phyloP scores from a whole-genome alignment of 2,797 vertebrate genomes.

The Rhinatrema bivittatum region DNA sequence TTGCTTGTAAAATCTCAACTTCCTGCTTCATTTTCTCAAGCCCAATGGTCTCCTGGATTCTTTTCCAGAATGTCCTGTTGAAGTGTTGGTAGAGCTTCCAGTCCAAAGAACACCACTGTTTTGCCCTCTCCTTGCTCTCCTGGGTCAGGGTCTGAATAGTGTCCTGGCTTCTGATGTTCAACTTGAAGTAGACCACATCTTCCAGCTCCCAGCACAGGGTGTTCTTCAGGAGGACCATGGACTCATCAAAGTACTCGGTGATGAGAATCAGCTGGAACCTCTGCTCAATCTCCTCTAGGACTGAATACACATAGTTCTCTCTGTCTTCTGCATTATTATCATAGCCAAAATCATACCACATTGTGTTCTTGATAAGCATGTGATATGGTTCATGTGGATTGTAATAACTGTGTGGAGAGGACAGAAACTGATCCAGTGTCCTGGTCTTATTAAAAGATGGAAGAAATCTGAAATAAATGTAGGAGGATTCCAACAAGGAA shows the following conservation, averaged over 20 bases:
- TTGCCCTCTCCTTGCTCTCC: background rate
- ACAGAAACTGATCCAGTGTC: constrained; percentile 19
- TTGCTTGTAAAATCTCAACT: too few relatives aligned
- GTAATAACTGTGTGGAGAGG: constrained; percentile 15
- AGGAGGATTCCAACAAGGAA: constrained; percentile 28
- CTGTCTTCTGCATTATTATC: constrained; percentile 8
- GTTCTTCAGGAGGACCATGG: constrained; percentile 4
- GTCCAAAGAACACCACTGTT: constrained; percentile 25
- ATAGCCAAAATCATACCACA: constrained; percentile 38
- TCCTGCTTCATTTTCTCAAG: too few relatives aligned
- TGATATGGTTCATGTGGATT: constrained; percentile 3
- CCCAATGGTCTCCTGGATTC: constrained; percentile 57
- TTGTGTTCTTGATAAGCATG: constrained; percentile 34
- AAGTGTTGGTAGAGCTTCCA: constrained; percentile 27
- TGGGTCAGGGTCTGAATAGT: background rate
- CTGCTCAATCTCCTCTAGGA: constrained; percentile 22
- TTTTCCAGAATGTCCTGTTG: constrained; percentile 26
- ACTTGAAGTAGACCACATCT: constrained; percentile 26
- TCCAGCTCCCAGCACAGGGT: constrained; percentile 14
- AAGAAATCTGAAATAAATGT: constrained; percentile 23
- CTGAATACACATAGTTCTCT: constrained; percentile 6
- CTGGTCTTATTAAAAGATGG: constrained; percentile 17
- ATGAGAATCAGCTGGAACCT: constrained; percentile 40
- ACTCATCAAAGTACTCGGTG: constrained; percentile 41
- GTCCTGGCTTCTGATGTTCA: constrained; percentile 6